phyloP scores from a whole-genome alignment of 2,113 vertebrate genomes.

The Laterallus jamaicensis region DNA sequence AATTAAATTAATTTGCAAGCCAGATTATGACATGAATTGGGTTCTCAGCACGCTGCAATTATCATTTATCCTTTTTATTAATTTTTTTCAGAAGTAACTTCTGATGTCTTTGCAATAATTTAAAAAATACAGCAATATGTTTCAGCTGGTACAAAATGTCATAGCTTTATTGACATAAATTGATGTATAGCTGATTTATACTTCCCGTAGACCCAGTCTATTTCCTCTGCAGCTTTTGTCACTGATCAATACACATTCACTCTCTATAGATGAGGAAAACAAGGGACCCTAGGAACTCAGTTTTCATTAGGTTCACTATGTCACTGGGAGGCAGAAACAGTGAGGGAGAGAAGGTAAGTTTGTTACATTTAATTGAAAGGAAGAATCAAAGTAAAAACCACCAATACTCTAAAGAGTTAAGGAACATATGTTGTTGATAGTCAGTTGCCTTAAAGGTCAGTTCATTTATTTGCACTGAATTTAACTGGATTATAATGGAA shows the following conservation, averaged over 20 bases:
- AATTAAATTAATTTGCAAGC: neutral
- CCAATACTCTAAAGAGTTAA: neutral
- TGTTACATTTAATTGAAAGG: neutral
- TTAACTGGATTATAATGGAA: slow-evolving; percentile 14
- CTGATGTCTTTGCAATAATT: neutral
- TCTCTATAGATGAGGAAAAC: neutral
- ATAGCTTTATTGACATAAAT: neutral
- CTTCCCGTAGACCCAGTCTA: neutral
- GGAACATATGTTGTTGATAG: neutral
- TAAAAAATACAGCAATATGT: neutral
- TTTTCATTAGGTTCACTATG: neutral
- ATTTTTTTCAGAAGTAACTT: neutral
- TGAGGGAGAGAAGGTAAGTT: neutral
- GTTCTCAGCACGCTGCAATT: neutral
- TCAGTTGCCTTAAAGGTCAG: neutral
- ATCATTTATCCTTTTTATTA: neutral
- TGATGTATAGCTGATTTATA: neutral
- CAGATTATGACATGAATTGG: neutral
- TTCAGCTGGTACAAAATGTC: neutral
- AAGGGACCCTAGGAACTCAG: neutral
- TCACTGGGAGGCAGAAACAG: neutral
- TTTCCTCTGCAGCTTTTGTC: neutral
- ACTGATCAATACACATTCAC: neutral
- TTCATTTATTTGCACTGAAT: neutral
- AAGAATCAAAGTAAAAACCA: neutral